phyloP scores from a whole-genome alignment of 2,797 vertebrate genomes.

The Poeciliopsis turneri region DNA sequence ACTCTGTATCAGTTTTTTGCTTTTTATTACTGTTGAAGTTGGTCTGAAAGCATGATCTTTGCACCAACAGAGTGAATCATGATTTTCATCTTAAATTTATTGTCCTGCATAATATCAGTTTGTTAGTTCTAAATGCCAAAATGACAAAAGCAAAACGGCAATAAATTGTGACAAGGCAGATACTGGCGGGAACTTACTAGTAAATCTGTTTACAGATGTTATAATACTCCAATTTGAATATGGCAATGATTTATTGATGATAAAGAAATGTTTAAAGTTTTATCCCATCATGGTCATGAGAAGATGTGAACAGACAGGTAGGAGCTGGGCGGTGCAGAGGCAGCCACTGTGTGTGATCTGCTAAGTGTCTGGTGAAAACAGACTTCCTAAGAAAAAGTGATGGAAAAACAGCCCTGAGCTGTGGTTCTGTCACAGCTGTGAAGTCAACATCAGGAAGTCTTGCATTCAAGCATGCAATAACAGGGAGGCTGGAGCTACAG shows the following conservation, averaged over 20 bases:
- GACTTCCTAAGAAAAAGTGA: neutral
- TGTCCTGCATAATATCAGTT: neutral
- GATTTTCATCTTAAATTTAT: neutral
- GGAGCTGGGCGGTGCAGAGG: neutral
- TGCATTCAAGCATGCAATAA: neutral
- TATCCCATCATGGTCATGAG: neutral
- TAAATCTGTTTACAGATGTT: neutral
- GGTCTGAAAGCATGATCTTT: neutral
- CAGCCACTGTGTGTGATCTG: neutral
- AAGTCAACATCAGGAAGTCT: neutral
- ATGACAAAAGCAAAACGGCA: neutral
- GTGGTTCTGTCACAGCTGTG: neutral
- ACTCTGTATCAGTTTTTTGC: too few species aligned
- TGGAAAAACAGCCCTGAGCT: neutral
- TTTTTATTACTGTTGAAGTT: too few species aligned
- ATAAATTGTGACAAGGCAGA: neutral
- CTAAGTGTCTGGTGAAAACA: neutral
- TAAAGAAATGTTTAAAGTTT: neutral
- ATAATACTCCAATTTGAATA: neutral
- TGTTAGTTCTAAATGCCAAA: neutral
- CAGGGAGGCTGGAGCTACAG: neutral
- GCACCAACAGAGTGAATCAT: too few species aligned
- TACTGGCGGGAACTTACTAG: neutral
- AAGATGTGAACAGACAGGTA: neutral
- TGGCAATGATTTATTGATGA: neutral